These are phyloP conservation scores for Steinernema feltiae DNA, from an alignment of 1,140 invertebrate genomes.

Conservation along the genomic window DNA sequence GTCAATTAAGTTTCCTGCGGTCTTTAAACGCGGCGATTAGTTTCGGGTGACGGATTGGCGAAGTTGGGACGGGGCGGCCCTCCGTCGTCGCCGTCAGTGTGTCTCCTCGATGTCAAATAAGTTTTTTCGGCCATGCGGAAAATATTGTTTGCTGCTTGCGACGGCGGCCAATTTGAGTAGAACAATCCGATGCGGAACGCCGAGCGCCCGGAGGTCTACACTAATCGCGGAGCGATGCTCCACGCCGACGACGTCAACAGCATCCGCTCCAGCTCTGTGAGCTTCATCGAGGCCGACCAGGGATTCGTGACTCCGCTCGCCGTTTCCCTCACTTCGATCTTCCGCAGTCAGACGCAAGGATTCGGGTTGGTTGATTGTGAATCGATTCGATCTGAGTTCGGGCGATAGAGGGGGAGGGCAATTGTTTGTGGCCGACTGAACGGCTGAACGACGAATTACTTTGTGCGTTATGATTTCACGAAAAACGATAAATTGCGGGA, in stretches of 20 bases:
- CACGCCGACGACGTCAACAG: background rate
- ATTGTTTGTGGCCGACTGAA: no score
- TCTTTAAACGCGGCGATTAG: background rate
- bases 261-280: background rate
- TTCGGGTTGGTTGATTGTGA: background rate
- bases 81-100: background rate
- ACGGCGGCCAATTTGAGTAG: background rate
- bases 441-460: no score
- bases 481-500: no score
- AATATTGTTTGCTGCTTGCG: background rate
- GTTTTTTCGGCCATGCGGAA: conserved; percentile 12
- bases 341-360: background rate
- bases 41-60: background rate
- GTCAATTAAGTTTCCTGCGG: background rate
- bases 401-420: no score
- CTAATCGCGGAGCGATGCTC: background rate
- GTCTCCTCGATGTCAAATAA: background rate
- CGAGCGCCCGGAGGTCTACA: background rate
- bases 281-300: background rate
- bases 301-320: background rate
- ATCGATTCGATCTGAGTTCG: background rate
- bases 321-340: background rate
- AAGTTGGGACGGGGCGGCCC: background rate
- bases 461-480: no score
- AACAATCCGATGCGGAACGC: background rate